These are phyloP conservation scores for Cantharis rufa DNA, from an alignment of 2,888 invertebrate genomes.

Conservation along the genomic window DNA sequence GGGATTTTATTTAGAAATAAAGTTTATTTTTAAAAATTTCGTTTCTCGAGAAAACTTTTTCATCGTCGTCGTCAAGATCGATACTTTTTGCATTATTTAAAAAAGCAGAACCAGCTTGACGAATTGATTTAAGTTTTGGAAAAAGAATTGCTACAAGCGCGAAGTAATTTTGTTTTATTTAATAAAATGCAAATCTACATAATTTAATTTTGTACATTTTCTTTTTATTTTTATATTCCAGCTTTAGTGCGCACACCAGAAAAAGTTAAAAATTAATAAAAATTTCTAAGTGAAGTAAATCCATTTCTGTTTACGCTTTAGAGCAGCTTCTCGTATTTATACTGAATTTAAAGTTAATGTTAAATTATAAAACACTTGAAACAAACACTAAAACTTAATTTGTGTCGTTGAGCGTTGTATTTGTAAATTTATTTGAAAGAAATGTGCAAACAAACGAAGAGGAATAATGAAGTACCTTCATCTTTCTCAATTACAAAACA, in stretches of 20 bases:
- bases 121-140: not conserved
- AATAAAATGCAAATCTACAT: not conserved
- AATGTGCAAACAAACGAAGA: not conserved
- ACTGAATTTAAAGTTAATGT: not conserved
- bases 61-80: not conserved
- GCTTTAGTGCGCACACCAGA: not conserved
- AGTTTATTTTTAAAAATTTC: not conserved
- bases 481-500: not conserved
- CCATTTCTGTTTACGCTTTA: not conserved
- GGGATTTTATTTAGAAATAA: not conserved
- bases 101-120: not conserved
- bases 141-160: not conserved
- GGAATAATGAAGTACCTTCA: not conserved
- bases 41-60: not conserved
- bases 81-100: not conserved
- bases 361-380: not conserved
- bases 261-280: not conserved
- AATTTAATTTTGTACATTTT: not conserved
- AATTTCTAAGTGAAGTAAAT: not conserved
- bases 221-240: not conserved
- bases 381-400: not conserved
- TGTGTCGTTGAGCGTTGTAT: not conserved
- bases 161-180: not conserved
- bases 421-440: not conserved
- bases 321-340: not conserved